Evolutionary conservation across 2,888 invertebrate genomes (phyloP), one percentile per base, ranked within the genome.

Genomic region (Shargacucullia verbasci): DNA sequence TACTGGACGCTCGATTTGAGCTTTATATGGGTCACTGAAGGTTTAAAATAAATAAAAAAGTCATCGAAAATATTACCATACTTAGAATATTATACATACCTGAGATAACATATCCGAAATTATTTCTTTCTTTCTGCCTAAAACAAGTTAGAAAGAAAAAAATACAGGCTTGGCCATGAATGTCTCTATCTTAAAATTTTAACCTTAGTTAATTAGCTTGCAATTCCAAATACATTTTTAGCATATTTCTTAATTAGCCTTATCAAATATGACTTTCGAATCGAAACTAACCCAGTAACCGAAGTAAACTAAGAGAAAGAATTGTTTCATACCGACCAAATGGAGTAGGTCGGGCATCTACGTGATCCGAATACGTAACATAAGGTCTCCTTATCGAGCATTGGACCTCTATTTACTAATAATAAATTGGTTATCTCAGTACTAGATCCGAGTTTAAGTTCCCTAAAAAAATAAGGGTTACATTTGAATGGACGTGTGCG

Each of bases 371-470:
- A 62, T 71, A 31, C 54, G 39, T 46, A 55, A 39, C 31, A 44
- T 37, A 34, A 40, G 49, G 40, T 41, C 48, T 46, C 39, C 38
- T 57, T 61, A 73, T 46, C 57, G 49, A 40, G 20, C 15, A 39
- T 40, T 53, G 31, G 35, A 63, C 56, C 59, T 57, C 57, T 48
- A 61, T 71, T 64, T 54, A 48, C 55, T 40, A 31, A 50, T 70
- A 62, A 65, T 70, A 73, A 59, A 73, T 73, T 59, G 59, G 59
- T 37, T 56, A 34, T 70, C 56, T 46, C 52, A 63, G 44, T 39
- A 62, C 45, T 69, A 39, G 34, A 69, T 67, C 63, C 48, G 8
- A 29, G 55, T 54, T 44, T 46, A 64, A 48, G 44, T 44, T 27
- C 41, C 48, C 45, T 27, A 57, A 37, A 43, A 48, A 12, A 47